Percentiles rank a stretch among this genome's conserved stretches.
These are phyloP conservation scores for Oriolus oriolus DNA, from an alignment of 2,113 vertebrate genomes.

Conservation along the genomic window DNA sequence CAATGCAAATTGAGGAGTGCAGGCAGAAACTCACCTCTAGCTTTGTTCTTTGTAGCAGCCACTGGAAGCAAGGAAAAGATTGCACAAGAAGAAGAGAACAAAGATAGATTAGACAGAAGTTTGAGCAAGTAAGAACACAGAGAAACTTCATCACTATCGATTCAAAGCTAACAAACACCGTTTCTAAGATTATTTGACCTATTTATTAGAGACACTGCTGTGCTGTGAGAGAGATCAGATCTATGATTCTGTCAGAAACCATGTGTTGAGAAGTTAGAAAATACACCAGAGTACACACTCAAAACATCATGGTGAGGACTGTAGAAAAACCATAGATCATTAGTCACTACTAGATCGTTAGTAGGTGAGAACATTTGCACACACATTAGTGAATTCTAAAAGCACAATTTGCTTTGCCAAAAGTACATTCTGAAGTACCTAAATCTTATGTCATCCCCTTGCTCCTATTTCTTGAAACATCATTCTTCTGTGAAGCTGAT, in stretches of 20 bases:
- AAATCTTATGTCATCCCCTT: background rate
- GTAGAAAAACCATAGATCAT: background rate
- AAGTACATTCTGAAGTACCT: background rate
- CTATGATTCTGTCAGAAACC: slow-evolving; percentile 10
- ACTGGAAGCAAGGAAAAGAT: slow-evolving; percentile 77
- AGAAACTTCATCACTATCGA: slow-evolving; percentile 42
- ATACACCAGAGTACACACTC: background rate
- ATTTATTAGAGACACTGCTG: background rate
- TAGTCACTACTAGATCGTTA: too few species aligned
- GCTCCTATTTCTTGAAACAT: background rate
- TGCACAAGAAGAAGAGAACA: slow-evolving; percentile 80
- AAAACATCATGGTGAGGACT: background rate
- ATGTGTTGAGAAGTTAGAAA: background rate
- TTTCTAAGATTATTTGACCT: slow-evolving; percentile 26
- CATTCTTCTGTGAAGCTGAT: background rate
- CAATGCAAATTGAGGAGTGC: slow-evolving; percentile 39
- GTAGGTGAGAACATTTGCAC: background rate
- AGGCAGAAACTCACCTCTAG: slow-evolving; percentile 76
- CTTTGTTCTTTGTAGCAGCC: slow-evolving; percentile 79
- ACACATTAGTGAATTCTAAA: background rate
- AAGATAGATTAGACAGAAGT: slow-evolving; percentile 67
- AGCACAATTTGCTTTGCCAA: background rate
- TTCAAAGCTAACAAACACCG: background rate
- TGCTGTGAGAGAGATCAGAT: background rate
- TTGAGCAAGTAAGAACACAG: slow-evolving; percentile 40